phyloP scores from a whole-genome alignment of 2,888 invertebrate species.

The Keiferia lycopersicella region DNA sequence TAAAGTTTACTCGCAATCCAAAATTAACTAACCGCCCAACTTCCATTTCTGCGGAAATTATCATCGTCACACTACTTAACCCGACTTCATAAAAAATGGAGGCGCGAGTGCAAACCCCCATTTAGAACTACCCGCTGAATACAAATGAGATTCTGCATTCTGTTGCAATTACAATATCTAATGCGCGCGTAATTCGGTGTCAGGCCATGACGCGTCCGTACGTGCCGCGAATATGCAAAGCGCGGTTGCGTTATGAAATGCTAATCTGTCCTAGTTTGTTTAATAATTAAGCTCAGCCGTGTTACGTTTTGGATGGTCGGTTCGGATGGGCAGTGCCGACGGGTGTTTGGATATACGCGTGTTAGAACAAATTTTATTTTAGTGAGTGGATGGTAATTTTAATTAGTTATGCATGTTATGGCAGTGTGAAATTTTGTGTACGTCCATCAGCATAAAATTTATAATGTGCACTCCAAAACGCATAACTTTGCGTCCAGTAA shows the following conservation, averaged over 20 bases:
- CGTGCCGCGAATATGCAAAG: conserved; percentile 29
- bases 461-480: background rate
- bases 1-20: too few relatives aligned
- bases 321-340: conserved; percentile 2
- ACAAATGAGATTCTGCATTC: conserved; percentile 53
- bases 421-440: background rate
- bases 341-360: conserved; percentile 10
- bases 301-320: conserved; percentile 15
- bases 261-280: conserved; percentile 43
- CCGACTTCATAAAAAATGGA: conserved; percentile 16
- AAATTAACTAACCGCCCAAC: background rate
- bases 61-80: conserved; percentile 18
- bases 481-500: too few relatives aligned
- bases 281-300: conserved; percentile 37
- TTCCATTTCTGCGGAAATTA: background rate
- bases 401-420: conserved; percentile 3
- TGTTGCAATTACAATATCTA: conserved; percentile 56
- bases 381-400: background rate
- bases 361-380: background rate
- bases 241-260: conserved; percentile 35
- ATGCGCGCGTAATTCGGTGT: conserved; percentile 51
- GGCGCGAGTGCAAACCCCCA: conserved; percentile 20
- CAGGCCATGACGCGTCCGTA: conserved; percentile 31
- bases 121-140: conserved; percentile 39
- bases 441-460: background rate